Evolutionary conservation across 2,797 vertebrate species (phyloP).

Genomic region (Falco cherrug): DNA sequence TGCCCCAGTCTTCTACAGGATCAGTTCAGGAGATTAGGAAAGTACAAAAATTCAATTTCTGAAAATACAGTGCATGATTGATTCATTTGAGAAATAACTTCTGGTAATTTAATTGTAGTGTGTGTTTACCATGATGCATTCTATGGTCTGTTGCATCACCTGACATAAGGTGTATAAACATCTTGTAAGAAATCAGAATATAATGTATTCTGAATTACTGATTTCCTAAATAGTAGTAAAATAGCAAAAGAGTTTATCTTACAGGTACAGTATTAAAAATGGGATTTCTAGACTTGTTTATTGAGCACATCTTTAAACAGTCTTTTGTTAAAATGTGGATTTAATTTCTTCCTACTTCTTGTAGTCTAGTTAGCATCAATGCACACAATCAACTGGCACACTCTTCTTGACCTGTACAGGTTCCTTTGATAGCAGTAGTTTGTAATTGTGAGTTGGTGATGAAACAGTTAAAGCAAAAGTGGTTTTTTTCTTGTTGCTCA

Average conservation of each 20-base stretch:
- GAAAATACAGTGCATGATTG: not conserved
- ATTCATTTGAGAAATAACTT: not conserved
- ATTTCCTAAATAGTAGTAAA: not conserved
- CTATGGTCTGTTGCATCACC: not conserved
- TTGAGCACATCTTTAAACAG: not conserved
- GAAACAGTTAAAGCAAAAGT: not conserved
- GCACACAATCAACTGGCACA: not conserved
- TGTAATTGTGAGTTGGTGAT: not conserved
- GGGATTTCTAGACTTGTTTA: not conserved
- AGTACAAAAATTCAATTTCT: not conserved
- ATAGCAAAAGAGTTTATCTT: not conserved
- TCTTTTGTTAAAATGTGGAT: not conserved
- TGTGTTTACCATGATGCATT: not conserved
- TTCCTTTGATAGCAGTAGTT: not conserved
- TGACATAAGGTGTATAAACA: not conserved
- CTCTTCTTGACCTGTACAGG: not conserved
- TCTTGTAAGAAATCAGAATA: not conserved
- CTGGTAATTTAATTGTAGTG: not conserved
- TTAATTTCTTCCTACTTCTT: not conserved
- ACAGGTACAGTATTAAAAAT: not conserved
- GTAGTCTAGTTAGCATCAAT: not conserved
- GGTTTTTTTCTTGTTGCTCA: not conserved
- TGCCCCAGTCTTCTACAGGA: not conserved
- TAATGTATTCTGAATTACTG: not conserved
- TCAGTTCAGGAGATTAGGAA: not conserved